These are phyloP conservation scores for Masnerella sp. DNA, from an alignment of 2,888 invertebrate genomes.

Conservation along the genomic window DNA sequence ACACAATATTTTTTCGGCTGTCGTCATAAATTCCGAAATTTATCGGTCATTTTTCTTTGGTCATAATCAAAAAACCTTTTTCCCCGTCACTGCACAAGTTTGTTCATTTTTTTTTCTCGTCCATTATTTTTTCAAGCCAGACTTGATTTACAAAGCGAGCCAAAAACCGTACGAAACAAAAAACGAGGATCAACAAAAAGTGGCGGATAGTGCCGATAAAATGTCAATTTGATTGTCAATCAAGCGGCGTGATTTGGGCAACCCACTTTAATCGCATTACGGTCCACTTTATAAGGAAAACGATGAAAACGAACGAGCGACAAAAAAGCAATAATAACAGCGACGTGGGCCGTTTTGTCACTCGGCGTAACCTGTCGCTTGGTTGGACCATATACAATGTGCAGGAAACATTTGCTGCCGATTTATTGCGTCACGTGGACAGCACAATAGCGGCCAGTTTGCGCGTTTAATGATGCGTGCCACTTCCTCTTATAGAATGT, in stretches of 20 bases:
- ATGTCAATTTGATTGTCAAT: slow-evolving; percentile 43
- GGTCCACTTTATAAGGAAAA: slow-evolving; percentile 29
- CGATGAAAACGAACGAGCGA: slow-evolving; percentile 13
- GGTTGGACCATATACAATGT: slow-evolving; percentile 39
- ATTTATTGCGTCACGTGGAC: slow-evolving; percentile 55
- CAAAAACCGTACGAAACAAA: too few relatives aligned
- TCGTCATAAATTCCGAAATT: too few relatives aligned
- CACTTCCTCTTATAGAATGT: slow-evolving; percentile 49
- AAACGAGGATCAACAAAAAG: slow-evolving; percentile 7
- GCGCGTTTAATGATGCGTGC: slow-evolving; percentile 55
- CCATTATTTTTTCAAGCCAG: background rate
- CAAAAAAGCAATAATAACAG: slow-evolving; percentile 10
- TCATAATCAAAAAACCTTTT: too few relatives aligned
- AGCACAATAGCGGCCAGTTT: slow-evolving; percentile 53
- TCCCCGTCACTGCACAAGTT: too few relatives aligned
- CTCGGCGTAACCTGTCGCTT: slow-evolving; percentile 31
- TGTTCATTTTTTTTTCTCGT: too few relatives aligned
- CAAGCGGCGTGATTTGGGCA: slow-evolving; percentile 22
- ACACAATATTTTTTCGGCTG: too few relatives aligned
- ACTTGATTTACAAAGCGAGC: slow-evolving; percentile 6
- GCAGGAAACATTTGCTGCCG: slow-evolving; percentile 57
- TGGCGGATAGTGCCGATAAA: slow-evolving; percentile 18
- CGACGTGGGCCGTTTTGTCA: slow-evolving; percentile 38
- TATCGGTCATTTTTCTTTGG: too few relatives aligned
- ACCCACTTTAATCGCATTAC: slow-evolving; percentile 34